A percentile compares a stretch with the other conserved stretches of the same genome.
Evolutionary conservation across 2,888 invertebrate species (phyloP).

Genomic region (Metopia argyrocephala): DNA sequence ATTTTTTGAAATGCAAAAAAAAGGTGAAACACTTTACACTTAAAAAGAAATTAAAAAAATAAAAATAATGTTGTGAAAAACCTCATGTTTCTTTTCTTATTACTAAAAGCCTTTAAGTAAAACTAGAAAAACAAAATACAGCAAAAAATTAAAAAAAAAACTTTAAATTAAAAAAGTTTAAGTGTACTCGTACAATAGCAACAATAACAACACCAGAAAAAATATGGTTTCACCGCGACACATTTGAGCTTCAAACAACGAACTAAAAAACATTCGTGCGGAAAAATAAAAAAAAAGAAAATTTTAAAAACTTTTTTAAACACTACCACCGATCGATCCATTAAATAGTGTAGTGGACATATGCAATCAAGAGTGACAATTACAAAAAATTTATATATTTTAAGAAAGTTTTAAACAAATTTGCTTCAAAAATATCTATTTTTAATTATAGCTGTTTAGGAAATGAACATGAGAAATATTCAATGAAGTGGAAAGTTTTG

Average conservation of each 20-base stretch:
- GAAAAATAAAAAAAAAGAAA: neutral
- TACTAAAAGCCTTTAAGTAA: slow-evolving; percentile 47
- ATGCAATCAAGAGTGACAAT: slow-evolving; percentile 52
- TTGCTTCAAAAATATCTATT: neutral
- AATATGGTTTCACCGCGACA: slow-evolving; percentile 60
- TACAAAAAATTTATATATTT: slow-evolving; percentile 24
- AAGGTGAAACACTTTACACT: slow-evolving; percentile 63
- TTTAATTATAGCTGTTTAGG: neutral
- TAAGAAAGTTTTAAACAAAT: neutral
- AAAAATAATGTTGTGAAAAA: neutral
- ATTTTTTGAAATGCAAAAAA: slow-evolving; percentile 33
- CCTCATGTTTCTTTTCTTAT: slow-evolving; percentile 29
- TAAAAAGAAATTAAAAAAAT: slow-evolving; percentile 58
- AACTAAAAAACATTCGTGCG: slow-evolving; percentile 17
- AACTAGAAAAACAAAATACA: slow-evolving; percentile 12
- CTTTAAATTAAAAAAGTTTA: slow-evolving; percentile 27
- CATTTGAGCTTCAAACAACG: slow-evolving; percentile 43
- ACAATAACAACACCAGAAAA: slow-evolving; percentile 11
- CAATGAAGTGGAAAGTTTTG: neutral
- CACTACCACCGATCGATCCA: too few species aligned
- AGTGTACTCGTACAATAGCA: slow-evolving; percentile 23
- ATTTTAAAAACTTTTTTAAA: neutral
- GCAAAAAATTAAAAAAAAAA: neutral
- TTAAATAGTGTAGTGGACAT: too few species aligned
- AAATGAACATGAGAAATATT: neutral